A percentile compares a stretch with the other conserved stretches of the same genome.
These are phyloP conservation scores for Drosophila koepferae DNA, from an alignment of 2,888 invertebrate species.

Conservation along the genomic window DNA sequence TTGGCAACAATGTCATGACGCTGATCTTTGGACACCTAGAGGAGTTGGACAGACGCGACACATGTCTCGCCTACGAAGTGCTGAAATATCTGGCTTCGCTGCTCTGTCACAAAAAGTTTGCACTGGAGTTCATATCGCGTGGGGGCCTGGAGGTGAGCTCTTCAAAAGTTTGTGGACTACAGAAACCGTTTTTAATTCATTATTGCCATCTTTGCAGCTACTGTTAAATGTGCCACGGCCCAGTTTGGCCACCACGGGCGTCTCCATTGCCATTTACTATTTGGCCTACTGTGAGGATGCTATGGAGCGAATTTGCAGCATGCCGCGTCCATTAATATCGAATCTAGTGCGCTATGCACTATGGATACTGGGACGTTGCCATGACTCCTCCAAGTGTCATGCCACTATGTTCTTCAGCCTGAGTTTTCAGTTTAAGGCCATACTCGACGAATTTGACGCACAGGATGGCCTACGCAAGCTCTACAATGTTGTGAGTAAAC, in stretches of 20 bases:
- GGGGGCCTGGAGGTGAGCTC: constrained; percentile 91
- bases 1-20: constrained; percentile 96
- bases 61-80: constrained; percentile 97
- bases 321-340: constrained; percentile 91
- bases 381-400: constrained; percentile 98
- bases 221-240: constrained; percentile 96
- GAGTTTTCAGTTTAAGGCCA: constrained; percentile 96
- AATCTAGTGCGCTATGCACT: constrained; percentile 95
- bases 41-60: constrained; percentile 94
- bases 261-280: constrained; percentile 98
- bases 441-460: constrained; percentile 96
- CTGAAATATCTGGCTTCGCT: constrained; percentile 97
- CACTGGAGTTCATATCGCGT: constrained; percentile 96
- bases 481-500: constrained; percentile 90
- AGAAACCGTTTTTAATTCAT: not conserved
- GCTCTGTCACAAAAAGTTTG: constrained; percentile 99
- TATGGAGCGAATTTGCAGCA: constrained; percentile 96
- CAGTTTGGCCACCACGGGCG: constrained; percentile 97
- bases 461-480: constrained; percentile 96
- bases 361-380: constrained; percentile 98
- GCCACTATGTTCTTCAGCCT: constrained; percentile 99
- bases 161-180: no score
- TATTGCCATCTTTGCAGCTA: constrained; percentile 86
- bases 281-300: constrained; percentile 98
- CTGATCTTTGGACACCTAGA: constrained; percentile 96